These are phyloP conservation scores for Eulemur mongoz DNA, from an alignment of 2,797 vertebrate genomes.

Conservation along the genomic window DNA sequence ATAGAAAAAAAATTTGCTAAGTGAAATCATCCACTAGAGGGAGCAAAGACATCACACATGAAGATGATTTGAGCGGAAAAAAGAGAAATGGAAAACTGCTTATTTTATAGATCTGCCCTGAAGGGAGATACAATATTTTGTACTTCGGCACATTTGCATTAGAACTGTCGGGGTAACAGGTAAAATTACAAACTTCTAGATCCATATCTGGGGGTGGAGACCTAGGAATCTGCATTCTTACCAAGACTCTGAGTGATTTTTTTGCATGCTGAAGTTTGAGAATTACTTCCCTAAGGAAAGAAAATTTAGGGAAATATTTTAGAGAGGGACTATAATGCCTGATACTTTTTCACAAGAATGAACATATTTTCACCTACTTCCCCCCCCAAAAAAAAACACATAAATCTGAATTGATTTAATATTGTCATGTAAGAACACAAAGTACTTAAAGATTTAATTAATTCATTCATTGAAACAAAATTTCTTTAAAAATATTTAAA, in stretches of 20 bases:
- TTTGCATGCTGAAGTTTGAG: background rate
- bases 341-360: background rate
- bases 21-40: constrained; percentile 63
- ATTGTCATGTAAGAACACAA: background rate
- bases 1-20: background rate
- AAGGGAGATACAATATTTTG: background rate
- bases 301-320: background rate
- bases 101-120: background rate
- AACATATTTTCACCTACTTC: background rate
- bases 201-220: background rate
- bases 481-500: background rate
- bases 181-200: background rate
- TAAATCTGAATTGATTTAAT: background rate
- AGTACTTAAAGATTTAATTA: background rate
- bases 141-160: background rate
- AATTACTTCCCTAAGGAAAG: background rate
- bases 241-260: background rate
- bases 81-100: no score
- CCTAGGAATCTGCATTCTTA: background rate
- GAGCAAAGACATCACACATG: background rate
- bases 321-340: background rate
- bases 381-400: fast-evolving
- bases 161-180: background rate
- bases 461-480: background rate
- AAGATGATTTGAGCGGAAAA: background rate